These are phyloP conservation scores for Stenolophus ochropezus DNA, from an alignment of 2,888 invertebrate genomes.

Conservation along the genomic window DNA sequence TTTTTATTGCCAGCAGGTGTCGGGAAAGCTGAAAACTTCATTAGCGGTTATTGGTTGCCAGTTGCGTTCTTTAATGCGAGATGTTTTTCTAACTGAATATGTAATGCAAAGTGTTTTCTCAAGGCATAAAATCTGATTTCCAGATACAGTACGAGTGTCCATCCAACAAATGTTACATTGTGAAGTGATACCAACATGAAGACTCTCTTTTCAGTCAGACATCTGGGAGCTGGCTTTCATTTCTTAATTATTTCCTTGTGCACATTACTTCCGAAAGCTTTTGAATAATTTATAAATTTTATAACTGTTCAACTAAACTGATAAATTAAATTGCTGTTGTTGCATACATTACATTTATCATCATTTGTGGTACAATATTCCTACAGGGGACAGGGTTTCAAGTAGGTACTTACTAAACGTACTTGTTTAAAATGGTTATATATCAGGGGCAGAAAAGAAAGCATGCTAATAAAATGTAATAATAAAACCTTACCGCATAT, in stretches of 20 bases:
- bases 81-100: not conserved
- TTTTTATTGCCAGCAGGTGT: constrained; percentile 35
- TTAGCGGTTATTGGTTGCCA: not conserved
- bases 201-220: not conserved
- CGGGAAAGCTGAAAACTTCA: constrained; percentile 1
- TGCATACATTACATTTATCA: no score
- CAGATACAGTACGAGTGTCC: not conserved
- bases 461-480: no score
- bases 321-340: not conserved
- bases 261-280: not conserved
- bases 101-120: no score
- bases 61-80: not conserved
- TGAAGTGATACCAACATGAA: not conserved
- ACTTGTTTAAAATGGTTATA: no score
- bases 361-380: no score
- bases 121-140: no score
- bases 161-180: not conserved
- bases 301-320: not conserved
- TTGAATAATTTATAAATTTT: not conserved
- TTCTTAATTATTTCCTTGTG: not conserved
- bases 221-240: not conserved
- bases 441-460: no score
- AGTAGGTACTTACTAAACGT: no score
- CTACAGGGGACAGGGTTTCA: no score
- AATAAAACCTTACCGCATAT: no score